Percentiles rank a stretch among this genome's conserved stretches.
Evolutionary conservation across 2,888 invertebrate genomes (phyloP).

Genomic region (Trissolcus brochymenae): DNA sequence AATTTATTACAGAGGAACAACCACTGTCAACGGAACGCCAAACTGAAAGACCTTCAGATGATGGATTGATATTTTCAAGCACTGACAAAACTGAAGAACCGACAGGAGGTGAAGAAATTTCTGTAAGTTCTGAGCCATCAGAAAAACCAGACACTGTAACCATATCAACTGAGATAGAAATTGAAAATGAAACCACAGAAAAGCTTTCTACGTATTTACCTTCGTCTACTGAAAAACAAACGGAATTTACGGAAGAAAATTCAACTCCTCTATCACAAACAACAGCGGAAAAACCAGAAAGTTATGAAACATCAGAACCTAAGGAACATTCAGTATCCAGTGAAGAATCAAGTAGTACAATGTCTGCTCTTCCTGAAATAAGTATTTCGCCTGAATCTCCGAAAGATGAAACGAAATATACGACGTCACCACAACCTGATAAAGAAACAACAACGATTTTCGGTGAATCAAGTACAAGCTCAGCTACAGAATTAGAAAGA

Average conservation of each 20-base stretch:
- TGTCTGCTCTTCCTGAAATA: no score
- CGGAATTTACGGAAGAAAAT: conserved; percentile 6
- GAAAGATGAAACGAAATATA: neutral
- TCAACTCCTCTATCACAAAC: conserved; percentile 13
- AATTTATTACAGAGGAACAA: conserved; percentile 30
- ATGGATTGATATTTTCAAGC: conserved; percentile 14
- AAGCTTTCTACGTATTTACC: conserved; percentile 27
- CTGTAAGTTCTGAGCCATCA: conserved; percentile 50
- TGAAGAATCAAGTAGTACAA: no score
- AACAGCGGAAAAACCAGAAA: conserved; percentile 27
- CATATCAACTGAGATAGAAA: conserved; percentile 18
- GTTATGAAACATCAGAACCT: conserved; percentile 5
- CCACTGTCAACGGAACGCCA: conserved; percentile 11
- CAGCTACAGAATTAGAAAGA: neutral
- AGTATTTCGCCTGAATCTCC: neutral
- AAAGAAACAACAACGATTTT: neutral
- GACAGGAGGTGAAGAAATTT: conserved; percentile 35
- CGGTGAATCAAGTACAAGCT: neutral
- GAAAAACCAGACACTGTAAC: conserved; percentile 30
- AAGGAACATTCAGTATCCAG: conserved; percentile 1
- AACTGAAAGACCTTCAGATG: conserved; percentile 16
- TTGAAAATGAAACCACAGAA: conserved; percentile 49
- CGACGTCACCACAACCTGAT: neutral
- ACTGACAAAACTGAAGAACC: conserved; percentile 11
- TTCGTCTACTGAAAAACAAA: conserved; percentile 27